These are phyloP conservation scores for Rhyacophila brunnea DNA, from an alignment of 1,140 invertebrate genomes.

Conservation along the genomic window DNA sequence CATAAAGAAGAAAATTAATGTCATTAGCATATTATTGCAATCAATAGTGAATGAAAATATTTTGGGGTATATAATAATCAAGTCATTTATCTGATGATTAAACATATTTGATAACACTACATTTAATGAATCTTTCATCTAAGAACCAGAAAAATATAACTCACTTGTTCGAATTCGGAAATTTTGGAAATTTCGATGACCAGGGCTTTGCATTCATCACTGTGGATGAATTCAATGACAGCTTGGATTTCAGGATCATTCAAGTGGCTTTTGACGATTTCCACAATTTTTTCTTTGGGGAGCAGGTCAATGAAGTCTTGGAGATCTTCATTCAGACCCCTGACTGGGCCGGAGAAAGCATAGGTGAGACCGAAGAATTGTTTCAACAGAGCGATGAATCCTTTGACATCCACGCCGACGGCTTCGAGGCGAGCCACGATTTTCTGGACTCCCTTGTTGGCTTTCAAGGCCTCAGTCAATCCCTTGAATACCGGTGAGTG, in stretches of 20 bases:
- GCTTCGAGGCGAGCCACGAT: background rate
- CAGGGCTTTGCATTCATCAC: conserved; percentile 1
- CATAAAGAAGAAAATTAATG: too few species aligned
- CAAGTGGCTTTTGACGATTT: background rate
- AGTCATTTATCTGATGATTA: too few species aligned
- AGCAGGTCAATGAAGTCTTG: conserved; percentile 1
- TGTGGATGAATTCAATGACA: conserved; percentile 8
- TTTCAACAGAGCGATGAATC: background rate
- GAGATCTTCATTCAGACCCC: background rate
- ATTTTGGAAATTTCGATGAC: conserved; percentile 1
- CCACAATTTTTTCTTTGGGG: background rate
- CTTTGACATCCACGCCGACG: conserved; percentile 1
- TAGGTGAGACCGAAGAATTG: background rate
- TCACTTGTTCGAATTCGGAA: conserved; percentile 6
- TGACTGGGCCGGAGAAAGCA: background rate
- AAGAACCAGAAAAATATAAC: too few species aligned
- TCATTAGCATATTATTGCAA: too few species aligned
- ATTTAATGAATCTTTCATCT: too few species aligned
- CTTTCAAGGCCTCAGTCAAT: background rate
- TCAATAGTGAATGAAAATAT: too few species aligned
- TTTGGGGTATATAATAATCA: too few species aligned
- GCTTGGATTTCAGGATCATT: conserved; percentile 9
- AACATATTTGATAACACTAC: too few species aligned
- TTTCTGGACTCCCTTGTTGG: background rate
- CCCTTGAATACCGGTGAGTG: background rate